Percentiles rank a stretch among this genome's conserved stretches.
Evolutionary conservation across 1,140 invertebrate genomes (phyloP).

Genomic region (Oryzaephilus surinamensis): DNA sequence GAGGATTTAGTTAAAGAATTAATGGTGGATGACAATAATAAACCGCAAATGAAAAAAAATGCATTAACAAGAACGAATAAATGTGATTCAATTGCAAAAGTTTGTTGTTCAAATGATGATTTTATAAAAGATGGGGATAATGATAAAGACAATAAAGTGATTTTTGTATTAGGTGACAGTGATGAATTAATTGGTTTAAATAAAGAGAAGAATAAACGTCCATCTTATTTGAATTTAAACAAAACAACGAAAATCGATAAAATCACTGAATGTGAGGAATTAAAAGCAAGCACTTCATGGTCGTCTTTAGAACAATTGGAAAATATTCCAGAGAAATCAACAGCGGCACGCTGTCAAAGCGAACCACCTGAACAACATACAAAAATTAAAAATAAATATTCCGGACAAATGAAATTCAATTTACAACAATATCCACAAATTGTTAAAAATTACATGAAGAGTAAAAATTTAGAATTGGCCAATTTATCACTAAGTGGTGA

Average conservation of each 20-base stretch:
- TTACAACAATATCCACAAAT: constrained; percentile 59
- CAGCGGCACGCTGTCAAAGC: constrained; percentile 23
- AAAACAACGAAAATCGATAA: constrained; percentile 7
- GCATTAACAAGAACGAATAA: constrained; percentile 5
- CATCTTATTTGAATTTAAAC: constrained; percentile 7
- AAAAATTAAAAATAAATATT: constrained; percentile 38
- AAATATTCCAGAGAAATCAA: constrained; percentile 6
- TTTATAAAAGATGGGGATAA: background rate
- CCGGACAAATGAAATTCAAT: constrained; percentile 58
- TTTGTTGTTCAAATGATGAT: background rate
- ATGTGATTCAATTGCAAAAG: background rate
- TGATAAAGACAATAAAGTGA: constrained; percentile 39
- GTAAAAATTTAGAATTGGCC: constrained; percentile 54
- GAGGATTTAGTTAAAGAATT: constrained; percentile 27
- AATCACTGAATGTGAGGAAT: too few relatives aligned
- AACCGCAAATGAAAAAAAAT: constrained; percentile 1
- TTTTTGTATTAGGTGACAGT: constrained; percentile 69
- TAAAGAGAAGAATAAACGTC: constrained; percentile 25
- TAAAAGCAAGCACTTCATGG: constrained; percentile 23
- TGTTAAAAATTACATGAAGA: constrained; percentile 59
- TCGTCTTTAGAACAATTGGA: constrained; percentile 15
- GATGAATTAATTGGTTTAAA: constrained; percentile 50
- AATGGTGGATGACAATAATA: constrained; percentile 9
- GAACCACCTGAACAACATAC: constrained; percentile 20
- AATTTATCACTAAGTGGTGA: constrained; percentile 50